Base-by-base conservation (phyloP, 2,797 vertebrate species). In the Petrocephalus sullivani region DNA sequence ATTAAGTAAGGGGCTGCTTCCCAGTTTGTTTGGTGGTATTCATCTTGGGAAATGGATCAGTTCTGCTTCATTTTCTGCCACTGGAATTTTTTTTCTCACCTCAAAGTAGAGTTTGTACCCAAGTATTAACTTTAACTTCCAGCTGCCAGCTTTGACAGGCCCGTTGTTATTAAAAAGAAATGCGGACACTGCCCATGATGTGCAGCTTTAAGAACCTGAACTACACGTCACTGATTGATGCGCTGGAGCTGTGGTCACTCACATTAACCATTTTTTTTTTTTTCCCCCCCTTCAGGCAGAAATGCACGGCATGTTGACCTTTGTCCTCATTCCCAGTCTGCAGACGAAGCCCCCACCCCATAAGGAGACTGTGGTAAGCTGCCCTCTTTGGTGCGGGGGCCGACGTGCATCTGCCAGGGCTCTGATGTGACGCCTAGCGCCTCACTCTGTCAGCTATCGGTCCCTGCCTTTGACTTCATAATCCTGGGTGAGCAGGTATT, bases 291-390 rank as follows among this genome's bases (percentile, higher is more conserved):
- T 91, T 60, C 92, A 99, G 98, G 97, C 98, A 88, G 98, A 99
- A 91, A 99, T 99, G 98, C 98, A 99, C 7, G 98, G 98, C 88
- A 96, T 97, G 53, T 93, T 99, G 94, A 98, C 97, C 89, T 99
- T 99, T 87, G 95, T 99, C 82, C 95, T 99, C 90, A 98, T 99
- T 92, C 98, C 98, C 88, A 97, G 96, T 92, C 93, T 94, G 88
- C 97, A 98, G 90, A 95, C 92, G 90, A 98, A 96, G 93, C 96
- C 97, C 14, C 96, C 97, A 89, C 96, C 97, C 75, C 91, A 95
- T 0, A 99, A 98, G 92, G 98, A 99, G 93, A 97, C 96, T 33
- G 98, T 99, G 95, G 98, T 99, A 95, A 97, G 96, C 96, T 94
- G 1, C 37, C 19, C 71, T 33, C 16, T 19, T 46, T 46, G 71